Evolutionary conservation across 2,797 vertebrate genomes (phyloP), one percentile per base, ranked within the genome.

Genomic region (Taeniopygia guttata): DNA sequence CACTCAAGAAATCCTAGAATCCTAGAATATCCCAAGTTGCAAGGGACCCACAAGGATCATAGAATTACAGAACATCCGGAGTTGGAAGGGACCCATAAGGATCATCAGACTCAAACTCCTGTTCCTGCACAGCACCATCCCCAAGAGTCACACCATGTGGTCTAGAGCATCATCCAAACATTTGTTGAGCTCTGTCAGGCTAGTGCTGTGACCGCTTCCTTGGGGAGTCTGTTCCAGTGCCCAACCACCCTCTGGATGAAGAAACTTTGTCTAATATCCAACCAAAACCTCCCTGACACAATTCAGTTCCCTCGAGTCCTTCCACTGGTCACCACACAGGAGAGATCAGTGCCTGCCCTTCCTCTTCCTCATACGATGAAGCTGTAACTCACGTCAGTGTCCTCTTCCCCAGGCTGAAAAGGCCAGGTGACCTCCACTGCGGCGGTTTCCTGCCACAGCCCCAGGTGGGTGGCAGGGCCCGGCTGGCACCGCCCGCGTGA

Each of bases 231-330:
- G 10, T n/a, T 18, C 34, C 16, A 56, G 32, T 13, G 16, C 5
- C 23, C 23, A 49, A 2, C 0, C 8, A 62, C 10, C 16, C 4
- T n/a, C 49, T n/a, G 43, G 7, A 5, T 3, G 11, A 62, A 51
- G 8, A 63, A 51, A 2, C 4, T 29, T 43, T 69, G 10, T 5
- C 22, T 38, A 29, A 56, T 16, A 56, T 13, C 20, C 15, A 40
- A 4, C 15, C 13, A 16, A 49, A 75, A 55, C 26, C 9, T 40
- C 16, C 14, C 9, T 27, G 34, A 34, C 34, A 52, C 25, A 77
- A 4, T 52, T 27, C 30, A 64, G 13, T 46, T 77, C 2, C 4
- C 21, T 70, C 1, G 0, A 12, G 38, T 70, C 2, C 45, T 77
- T n/a, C 58, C n/a, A 5, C 17, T 40, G 48, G 3, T 34, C 58